These are phyloP conservation scores for Phylloscopus trochilus DNA, from an alignment of 2,113 vertebrate genomes.

Conservation along the genomic window DNA sequence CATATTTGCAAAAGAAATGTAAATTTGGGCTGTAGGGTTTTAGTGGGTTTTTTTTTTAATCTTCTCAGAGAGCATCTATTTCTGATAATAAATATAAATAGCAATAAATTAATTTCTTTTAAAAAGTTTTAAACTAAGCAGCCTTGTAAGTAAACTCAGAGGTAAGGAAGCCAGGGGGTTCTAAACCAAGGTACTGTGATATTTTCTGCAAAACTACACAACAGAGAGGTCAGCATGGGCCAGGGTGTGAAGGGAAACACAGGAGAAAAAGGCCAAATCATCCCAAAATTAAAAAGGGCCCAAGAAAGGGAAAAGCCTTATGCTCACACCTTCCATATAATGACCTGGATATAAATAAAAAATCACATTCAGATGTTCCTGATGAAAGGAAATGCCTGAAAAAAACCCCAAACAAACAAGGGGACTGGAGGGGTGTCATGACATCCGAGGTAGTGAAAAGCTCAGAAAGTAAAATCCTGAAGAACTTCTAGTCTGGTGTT, in stretches of 20 bases:
- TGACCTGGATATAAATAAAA: background rate
- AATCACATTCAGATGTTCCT: background rate
- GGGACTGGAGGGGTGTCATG: background rate
- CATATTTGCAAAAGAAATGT: constrained; percentile 20
- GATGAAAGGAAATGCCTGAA: background rate
- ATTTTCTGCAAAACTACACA: background rate
- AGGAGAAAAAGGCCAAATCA: background rate
- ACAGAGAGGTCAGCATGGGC: background rate
- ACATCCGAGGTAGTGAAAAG: background rate
- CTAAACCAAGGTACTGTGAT: background rate
- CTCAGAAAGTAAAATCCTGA: background rate
- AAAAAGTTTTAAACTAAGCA: background rate
- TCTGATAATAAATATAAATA: background rate
- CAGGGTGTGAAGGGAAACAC: background rate
- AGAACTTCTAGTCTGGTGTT: background rate
- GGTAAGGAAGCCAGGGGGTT: background rate
- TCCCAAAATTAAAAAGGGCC: background rate
- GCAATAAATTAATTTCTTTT: background rate
- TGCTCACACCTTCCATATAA: background rate
- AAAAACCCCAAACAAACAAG: background rate
- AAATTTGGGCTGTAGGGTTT: background rate
- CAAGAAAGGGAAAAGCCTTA: background rate
- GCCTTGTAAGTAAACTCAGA: background rate
- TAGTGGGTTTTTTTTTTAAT: background rate
- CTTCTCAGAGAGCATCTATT: background rate